Evolutionary conservation across 2,113 vertebrate species (phyloP).

Genomic region (Spea bombifrons): DNA sequence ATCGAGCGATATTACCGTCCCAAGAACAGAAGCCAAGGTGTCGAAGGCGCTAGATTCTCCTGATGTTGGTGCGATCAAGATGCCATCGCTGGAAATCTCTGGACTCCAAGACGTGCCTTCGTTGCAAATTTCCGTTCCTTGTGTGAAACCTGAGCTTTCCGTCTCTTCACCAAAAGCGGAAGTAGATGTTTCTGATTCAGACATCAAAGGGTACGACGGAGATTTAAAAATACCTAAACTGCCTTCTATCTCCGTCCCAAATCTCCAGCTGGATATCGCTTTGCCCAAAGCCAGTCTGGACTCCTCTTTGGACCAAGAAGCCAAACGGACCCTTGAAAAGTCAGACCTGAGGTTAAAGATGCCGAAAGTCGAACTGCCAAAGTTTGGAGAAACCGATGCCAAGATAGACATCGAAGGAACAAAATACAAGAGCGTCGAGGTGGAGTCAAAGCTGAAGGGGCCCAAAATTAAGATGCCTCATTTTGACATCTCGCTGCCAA

Average conservation of each 20-base stretch:
- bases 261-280: conserved; percentile 66
- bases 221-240: conserved; percentile 62
- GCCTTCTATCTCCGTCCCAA: conserved; percentile 67
- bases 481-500: conserved; percentile 56
- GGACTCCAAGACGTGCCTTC: conserved; percentile 16
- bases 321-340: conserved; percentile 16
- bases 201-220: conserved; percentile 65
- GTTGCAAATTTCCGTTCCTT: conserved; percentile 53
- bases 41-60: rapidly evolving
- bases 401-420: conserved; percentile 44
- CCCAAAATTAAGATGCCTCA: conserved; percentile 54
- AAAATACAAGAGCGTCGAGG: conserved; percentile 50
- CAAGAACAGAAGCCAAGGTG: conserved; percentile 15
- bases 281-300: conserved; percentile 54
- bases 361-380: conserved; percentile 57
- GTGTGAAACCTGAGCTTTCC: conserved; percentile 55
- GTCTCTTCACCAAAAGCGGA: conserved; percentile 59
- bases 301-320: conserved; percentile 25
- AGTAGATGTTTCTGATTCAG: conserved; percentile 59
- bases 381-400: conserved; percentile 45
- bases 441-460: conserved; percentile 51
- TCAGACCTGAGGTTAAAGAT: conserved; percentile 52
- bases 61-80: conserved; percentile 54
- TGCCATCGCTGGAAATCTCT: conserved; percentile 70
- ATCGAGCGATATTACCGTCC: conserved; percentile 18